Percentiles rank a stretch among this genome's conserved stretches.
Evolutionary conservation across 2,113 vertebrate genomes (phyloP).

Genomic region (Bufo bufo): DNA sequence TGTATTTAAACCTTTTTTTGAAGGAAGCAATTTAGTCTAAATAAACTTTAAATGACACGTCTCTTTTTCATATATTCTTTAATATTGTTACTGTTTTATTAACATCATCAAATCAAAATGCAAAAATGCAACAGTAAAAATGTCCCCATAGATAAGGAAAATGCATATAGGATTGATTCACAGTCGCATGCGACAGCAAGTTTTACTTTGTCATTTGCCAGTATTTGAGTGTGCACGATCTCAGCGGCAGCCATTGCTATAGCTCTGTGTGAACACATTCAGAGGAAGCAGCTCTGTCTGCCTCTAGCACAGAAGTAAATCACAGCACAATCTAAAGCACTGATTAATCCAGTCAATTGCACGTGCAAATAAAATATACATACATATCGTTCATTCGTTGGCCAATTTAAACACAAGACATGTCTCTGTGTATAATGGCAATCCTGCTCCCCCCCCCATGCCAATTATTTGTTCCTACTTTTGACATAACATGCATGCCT

Average conservation of each 20-base stretch:
- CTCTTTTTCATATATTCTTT: background rate
- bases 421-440: background rate
- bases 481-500: background rate
- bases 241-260: background rate
- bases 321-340: background rate
- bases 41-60: conserved; percentile 21
- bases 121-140: too few species aligned
- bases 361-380: background rate
- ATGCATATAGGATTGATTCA: background rate
- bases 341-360: background rate
- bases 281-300: background rate
- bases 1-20: conserved; percentile 21
- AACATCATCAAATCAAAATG: background rate
- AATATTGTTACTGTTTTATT: background rate
- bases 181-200: background rate
- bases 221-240: background rate
- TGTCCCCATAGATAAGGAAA: background rate
- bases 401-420: background rate
- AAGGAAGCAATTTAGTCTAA: conserved; percentile 2
- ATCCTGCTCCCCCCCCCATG: background rate
- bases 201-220: background rate
- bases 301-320: background rate
- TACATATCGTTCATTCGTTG: background rate
- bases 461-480: background rate
- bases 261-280: background rate